Evolutionary conservation across 37 sponge, comb jelly and placozoan species (phyloP), one percentile per base, ranked within the genome.

Genomic region (Eunapius fragilis): DNA sequence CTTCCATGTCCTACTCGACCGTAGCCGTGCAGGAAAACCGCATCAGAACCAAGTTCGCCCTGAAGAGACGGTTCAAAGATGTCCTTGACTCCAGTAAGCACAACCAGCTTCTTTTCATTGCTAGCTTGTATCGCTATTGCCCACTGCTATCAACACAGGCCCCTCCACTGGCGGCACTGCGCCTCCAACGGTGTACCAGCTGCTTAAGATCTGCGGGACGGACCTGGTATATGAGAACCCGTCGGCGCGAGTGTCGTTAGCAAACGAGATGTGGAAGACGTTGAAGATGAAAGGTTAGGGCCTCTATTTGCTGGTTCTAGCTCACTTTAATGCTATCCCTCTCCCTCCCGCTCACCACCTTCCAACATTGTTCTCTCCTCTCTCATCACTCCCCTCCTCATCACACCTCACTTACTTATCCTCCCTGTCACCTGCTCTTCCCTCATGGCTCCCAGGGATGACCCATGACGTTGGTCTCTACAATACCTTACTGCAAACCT

Each of bases 401-500:
- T 11, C 19, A 12, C 58, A 58, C 58, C 22, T 12, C 58, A 2
- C 14, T 1, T 19, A 12, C 2, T 17, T 58, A 2, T 11, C 58
- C 22, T 58, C 19, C 58, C 58, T 58, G 1, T 58, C 19, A 17
- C 58, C 58, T 17, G 58, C 7, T 58, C 19, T 17, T 58, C 14
- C 58, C 14, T 19, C n/a, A n/a, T n/a, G n/a, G n/a, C n/a, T n/a
- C n/a, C n/a, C 81, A 81, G 82, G 77, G 0, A 17, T 88, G 25
- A n/a, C 70, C 22, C 45, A 26, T 5, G 67, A 82, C 3, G 84
- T 77, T 25, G 31, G 37, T 12, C 10, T 81, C 31, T 87, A 87
- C 82, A 87, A 87, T 69, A 87, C 70, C 30, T 69, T 87, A 6
- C 68, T 87, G 14, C 81, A 74, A 27, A 69, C 75, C 70, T 87